These are phyloP conservation scores for Eristalis intricaria DNA, from an alignment of 2,888 invertebrate species.

Conservation along the genomic window DNA sequence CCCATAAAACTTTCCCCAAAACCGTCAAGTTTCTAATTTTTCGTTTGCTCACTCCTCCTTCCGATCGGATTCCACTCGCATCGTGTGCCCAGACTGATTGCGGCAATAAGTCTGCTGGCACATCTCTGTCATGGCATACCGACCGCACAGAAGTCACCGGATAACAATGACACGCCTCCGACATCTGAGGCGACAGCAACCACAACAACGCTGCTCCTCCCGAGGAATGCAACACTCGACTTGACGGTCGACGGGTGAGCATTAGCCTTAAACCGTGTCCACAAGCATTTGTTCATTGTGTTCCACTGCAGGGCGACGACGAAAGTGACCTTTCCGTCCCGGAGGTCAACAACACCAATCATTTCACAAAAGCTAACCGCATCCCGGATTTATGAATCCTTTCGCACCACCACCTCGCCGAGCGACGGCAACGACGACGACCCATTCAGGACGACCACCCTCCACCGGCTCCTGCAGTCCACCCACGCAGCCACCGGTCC, in stretches of 20 bases:
- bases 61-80: neutral
- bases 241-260: conserved; percentile 51
- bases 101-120: conserved; percentile 55
- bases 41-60: conserved; percentile 45
- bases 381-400: conserved; percentile 78
- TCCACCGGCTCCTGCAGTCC: conserved; percentile 39
- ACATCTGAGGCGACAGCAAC: conserved; percentile 18
- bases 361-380: conserved; percentile 77
- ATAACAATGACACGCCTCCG: conserved; percentile 51
- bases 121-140: conserved; percentile 59
- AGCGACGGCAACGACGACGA: conserved; percentile 50
- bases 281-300: conserved; percentile 1
- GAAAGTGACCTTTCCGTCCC: conserved; percentile 49
- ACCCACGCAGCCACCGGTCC: neutral
- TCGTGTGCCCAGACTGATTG: conserved; percentile 44
- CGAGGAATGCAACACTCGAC: conserved; percentile 58
- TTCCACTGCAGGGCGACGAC: conserved; percentile 8
- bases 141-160: conserved; percentile 60
- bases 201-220: conserved; percentile 55
- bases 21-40: conserved; percentile 39
- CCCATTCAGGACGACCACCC: conserved; percentile 48
- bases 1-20: conserved; percentile 36
- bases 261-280: neutral
- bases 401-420: conserved; percentile 72
- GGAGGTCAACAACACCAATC: conserved; percentile 71